phyloP scores from a whole-genome alignment of 30 jellyfish, hydroid and myxozoan genomes.

The Chrysaora quinquecirrha region DNA sequence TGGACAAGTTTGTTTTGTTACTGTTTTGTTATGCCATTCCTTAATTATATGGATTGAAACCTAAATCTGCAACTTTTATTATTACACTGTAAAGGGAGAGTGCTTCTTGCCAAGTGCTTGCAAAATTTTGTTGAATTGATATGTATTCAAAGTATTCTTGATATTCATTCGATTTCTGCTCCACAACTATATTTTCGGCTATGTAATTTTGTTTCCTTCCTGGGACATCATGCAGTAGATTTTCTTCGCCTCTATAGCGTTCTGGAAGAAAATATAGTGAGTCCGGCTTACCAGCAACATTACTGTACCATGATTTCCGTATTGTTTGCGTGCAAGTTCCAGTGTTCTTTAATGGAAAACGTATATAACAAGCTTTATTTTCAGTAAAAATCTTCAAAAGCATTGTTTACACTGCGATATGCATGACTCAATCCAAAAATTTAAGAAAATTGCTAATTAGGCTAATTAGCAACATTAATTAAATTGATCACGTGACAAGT shows the following conservation, averaged over 20 bases:
- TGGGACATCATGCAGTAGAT: neutral
- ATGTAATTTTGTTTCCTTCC: neutral
- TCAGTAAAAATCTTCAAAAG: no score
- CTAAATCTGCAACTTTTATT: neutral
- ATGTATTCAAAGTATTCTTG: slow-evolving; percentile 24
- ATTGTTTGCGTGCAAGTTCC: slow-evolving; percentile 39
- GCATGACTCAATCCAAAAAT: no score
- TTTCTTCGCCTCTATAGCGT: slow-evolving; percentile 9
- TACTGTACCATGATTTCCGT: slow-evolving; percentile 8
- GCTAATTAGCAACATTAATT: no score
- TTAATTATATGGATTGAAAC: neutral
- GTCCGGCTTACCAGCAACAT: slow-evolving; percentile 28
- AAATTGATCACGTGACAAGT: no score
- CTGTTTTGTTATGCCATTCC: neutral
- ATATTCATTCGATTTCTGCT: neutral
- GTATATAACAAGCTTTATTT: no score
- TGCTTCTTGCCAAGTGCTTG: slow-evolving; percentile 17
- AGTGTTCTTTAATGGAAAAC: no score
- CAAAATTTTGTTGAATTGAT: neutral
- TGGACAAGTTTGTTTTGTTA: neutral
- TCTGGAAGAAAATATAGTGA: slow-evolving; percentile 15
- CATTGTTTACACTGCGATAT: no score
- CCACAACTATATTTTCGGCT: slow-evolving; percentile 19
- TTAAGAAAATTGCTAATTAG: no score
- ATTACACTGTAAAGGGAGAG: neutral